phyloP scores from a whole-genome alignment of 2,113 vertebrate species.

The Plotosus lineatus region DNA sequence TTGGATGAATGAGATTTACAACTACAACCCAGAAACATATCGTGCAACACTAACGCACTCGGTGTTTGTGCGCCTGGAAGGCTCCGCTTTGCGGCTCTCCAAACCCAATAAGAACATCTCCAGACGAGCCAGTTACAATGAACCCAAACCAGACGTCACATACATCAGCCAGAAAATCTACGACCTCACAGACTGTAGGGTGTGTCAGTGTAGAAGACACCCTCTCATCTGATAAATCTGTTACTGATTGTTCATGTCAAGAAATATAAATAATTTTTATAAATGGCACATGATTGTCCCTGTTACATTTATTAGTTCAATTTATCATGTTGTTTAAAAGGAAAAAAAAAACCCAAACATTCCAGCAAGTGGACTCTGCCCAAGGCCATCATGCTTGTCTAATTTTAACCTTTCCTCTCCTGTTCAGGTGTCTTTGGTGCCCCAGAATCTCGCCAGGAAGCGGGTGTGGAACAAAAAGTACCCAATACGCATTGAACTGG shows the following conservation, averaged over 20 bases:
- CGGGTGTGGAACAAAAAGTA: constrained; percentile 99
- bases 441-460: constrained; percentile 90
- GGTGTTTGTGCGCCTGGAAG: constrained; percentile 89
- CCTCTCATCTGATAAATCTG: not conserved
- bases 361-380: not conserved
- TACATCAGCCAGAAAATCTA: constrained; percentile 98
- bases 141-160: constrained; percentile 86
- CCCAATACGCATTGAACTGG: constrained; percentile 92
- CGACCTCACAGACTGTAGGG: constrained; percentile 93
- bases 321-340: not conserved
- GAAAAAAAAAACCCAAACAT: accelerated
- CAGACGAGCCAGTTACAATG: constrained; percentile 90
- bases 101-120: constrained; percentile 95
- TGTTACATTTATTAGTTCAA: not conserved
- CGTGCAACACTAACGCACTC: constrained; percentile 95
- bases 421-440: constrained; percentile 87
- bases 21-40: constrained; percentile 95
- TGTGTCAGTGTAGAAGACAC: constrained; percentile 49
- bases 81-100: constrained; percentile 88
- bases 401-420: not conserved
- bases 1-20: constrained; percentile 98
- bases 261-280: not conserved
- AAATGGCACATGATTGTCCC: not conserved
- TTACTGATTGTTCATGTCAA: not conserved
- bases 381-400: not conserved